Base-by-base conservation (phyloP, 2,113 vertebrate genomes). In the Pandion haliaetus region DNA sequence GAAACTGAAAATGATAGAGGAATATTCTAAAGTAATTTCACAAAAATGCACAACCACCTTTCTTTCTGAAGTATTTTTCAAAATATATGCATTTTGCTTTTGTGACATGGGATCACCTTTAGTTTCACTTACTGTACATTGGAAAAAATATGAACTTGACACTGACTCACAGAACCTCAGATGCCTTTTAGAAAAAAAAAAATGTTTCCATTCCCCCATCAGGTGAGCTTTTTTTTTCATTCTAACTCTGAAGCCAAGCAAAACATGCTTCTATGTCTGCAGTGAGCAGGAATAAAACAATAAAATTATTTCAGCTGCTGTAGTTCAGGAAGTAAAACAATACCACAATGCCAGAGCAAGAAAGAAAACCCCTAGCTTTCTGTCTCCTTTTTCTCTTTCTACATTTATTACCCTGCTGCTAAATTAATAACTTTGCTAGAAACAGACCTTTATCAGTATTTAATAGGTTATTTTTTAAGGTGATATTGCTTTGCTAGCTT, bases 241-340 rank as follows among this genome's bases (percentile, higher is more conserved):
- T 73, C 16, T 93, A 78, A 96, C 76, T 81, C 82, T 50, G n/a
- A 78, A 96, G 95, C 71, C 96, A 97, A 96, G 62, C 73, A 95
- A 98, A 95, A 93, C 82, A 95, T 20, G 34, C 94, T 96, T 57
- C 91, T 82, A 69, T 38, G 32, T 93, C 93, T 93, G 74, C 70
- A 80, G 82, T 74, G 79, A 90, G 70, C 47, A 94, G 82, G 84
- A 93, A 94, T 90, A 94, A 95, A 96, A 90, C 91, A 97, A 97
- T 94, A 97, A 91, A 98, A 98, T 98, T 96, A 97, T 98, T 98
- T 98, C 93, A 98, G 95, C 94, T 98, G 95, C 94, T 38, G 16
- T 66, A 97, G 72, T 94, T 96, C 88, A 97, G 97, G 94, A 98
- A 97, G 80, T 90, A 89, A 97, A 98, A 95, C 94, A 97, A 96